Base-by-base conservation (phyloP, 2,888 invertebrate genomes). In the Mongoloraphidia duomilia region DNA sequence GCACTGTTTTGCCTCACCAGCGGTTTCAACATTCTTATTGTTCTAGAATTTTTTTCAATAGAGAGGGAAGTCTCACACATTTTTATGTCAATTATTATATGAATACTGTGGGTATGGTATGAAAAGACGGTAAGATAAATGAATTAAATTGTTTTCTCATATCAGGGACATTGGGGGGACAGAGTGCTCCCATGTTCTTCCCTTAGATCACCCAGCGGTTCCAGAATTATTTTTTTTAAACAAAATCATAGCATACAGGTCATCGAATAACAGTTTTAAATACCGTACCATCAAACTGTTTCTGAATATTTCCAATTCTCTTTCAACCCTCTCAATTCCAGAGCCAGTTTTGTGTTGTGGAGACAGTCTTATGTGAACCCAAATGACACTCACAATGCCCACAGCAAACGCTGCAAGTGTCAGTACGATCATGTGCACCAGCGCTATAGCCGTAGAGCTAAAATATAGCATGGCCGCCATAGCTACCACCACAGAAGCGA, bases 311-410 rank as follows among this genome's bases (percentile, higher is more conserved):
- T 80, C 75, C 50, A 76, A 62, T 59, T 79, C 77, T 57, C 77
- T 79, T 56, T 79, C 72, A 26, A 76, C 71, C 59, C 74, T 75
- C 57, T 79, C 75, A 51, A 77, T 63, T 52, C 75, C 76, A 39
- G 75, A 61, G 40, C 76, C 74, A 40, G 77, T 78, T 63, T 79
- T 77, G 61, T 81, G 77, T 43, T 76, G 76, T 13, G 80, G 76
- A 17, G 81, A 81, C 37, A 82, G 65, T 51, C 76, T 72, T 47
- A 80, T 68, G 61, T 82, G 80, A 52, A 80, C 74, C 73, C 79
- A 76, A 58, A 81, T 65, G 44, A 73, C 69, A 45, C 68, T 62
- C 38, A 67, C 58, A 35, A 69, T 64, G 41, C 72, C 72, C 36
- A 72, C 57, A 44, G 61, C 40, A 26, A 62, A 50, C 33, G 60